Percentiles rank a stretch among this genome's conserved stretches.
Evolutionary conservation across 2,797 vertebrate genomes (phyloP).

Genomic region (Tenualosa ilisha): DNA sequence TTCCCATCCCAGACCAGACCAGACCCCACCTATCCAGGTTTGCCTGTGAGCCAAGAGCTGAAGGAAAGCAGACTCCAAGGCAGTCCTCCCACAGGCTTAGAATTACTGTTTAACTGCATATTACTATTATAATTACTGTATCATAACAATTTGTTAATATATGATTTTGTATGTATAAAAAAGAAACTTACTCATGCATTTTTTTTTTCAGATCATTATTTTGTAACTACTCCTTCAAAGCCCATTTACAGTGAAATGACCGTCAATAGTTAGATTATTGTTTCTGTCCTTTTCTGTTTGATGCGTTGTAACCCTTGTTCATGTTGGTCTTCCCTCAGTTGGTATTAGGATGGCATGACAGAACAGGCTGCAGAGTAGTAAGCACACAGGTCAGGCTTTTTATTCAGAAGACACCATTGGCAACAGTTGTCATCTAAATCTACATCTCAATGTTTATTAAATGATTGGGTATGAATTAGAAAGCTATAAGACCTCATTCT

Average conservation of each 20-base stretch:
- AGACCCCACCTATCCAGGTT: conserved; percentile 55
- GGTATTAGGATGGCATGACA: not conserved
- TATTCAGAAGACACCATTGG: not conserved
- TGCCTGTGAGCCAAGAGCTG: conserved; percentile 40
- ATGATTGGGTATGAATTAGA: not conserved
- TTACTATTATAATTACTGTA: conserved; percentile 60
- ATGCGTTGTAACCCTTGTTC: conserved; percentile 37
- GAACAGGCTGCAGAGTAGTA: not conserved
- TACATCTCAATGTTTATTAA: not conserved
- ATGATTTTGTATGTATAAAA: conserved; percentile 64
- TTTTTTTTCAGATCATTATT: conserved; percentile 52
- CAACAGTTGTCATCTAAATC: not conserved
- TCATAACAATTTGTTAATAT: conserved; percentile 67
- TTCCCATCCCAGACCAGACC: conserved; percentile 36
- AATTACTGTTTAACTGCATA: conserved; percentile 58
- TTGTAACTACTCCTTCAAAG: conserved; percentile 18
- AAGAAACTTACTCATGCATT: conserved; percentile 39
- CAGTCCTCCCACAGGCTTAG: conserved; percentile 48
- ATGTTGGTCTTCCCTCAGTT: not conserved
- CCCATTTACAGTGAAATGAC: conserved; percentile 16
- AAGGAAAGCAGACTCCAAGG: conserved; percentile 49
- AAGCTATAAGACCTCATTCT: not conserved
- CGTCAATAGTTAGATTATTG: conserved; percentile 34
- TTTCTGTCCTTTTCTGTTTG: conserved; percentile 45
- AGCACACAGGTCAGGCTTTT: conserved; percentile 1